phyloP scores from a whole-genome alignment of 2,888 invertebrate genomes.

The Cosmopolites sordidus region DNA sequence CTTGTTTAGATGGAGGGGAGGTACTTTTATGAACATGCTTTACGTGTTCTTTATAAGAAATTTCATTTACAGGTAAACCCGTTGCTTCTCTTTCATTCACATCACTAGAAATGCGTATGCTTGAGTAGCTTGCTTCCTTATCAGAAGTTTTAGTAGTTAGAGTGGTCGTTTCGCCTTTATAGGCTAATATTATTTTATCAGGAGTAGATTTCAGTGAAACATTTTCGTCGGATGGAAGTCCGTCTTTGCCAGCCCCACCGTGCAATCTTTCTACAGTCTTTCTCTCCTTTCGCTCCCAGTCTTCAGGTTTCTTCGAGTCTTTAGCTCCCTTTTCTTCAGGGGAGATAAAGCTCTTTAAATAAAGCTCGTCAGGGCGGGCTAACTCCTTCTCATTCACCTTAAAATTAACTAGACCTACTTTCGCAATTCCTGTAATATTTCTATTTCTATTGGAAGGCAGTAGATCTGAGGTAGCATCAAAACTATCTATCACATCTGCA shows the following conservation, averaged over 20 bases:
- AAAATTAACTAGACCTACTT: slow-evolving; percentile 41
- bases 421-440: slow-evolving; percentile 46
- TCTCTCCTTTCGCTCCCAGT: slow-evolving; percentile 47
- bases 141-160: slow-evolving; percentile 24
- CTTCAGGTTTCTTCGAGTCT: slow-evolving; percentile 48
- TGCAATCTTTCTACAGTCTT: slow-evolving; percentile 46
- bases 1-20: slow-evolving; percentile 46
- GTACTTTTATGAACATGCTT: slow-evolving; percentile 43
- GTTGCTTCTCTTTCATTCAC: neutral
- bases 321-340: slow-evolving; percentile 49
- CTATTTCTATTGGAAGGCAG: slow-evolving; percentile 35
- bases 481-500: slow-evolving; percentile 34
- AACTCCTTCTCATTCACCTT: slow-evolving; percentile 40
- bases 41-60: slow-evolving; percentile 3
- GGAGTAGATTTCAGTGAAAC: slow-evolving; percentile 35
- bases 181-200: slow-evolving; percentile 33
- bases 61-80: neutral
- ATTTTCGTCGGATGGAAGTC: slow-evolving; percentile 34
- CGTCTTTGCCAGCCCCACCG: slow-evolving; percentile 46
- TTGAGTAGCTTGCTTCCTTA: slow-evolving; percentile 18
- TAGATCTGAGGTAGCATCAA: slow-evolving; percentile 50
- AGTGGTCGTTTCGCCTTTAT: slow-evolving; percentile 28
- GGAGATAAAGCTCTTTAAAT: slow-evolving; percentile 27
- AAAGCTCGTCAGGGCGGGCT: slow-evolving; percentile 41
- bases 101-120: neutral